Evolutionary conservation across 2,797 vertebrate genomes (phyloP), one percentile per base, ranked within the genome.

Genomic region (Gymnoscopelus microlampas): DNA sequence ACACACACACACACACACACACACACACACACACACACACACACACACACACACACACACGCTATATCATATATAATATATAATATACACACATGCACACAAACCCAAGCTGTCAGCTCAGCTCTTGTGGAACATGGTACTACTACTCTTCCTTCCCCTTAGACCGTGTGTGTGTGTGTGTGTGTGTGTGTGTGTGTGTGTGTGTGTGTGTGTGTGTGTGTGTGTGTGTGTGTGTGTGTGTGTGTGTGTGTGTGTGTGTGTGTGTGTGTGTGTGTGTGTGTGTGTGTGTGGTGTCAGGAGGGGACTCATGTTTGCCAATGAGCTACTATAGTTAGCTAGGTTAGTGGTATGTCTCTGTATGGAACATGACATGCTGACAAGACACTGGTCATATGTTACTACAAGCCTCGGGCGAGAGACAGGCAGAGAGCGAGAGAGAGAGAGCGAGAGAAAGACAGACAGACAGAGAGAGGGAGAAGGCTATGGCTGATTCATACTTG

Each of bases 271-370:
- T 59, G 56, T 14, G 67, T 39, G 61, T 24, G 58, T 49, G 66
- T 39, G 50, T 60, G 50, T 24, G 63, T n/a, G 69, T 74, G 6
- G 63, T 66, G 76, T 76, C 67, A 73, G 72, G 60, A 70, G 68
- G 39, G 60, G 5, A 60, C 77, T 87, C 82, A 71, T 84, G 87
- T 85, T 88, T 87, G 70, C 72, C 81, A 87, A 82, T 87, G 79
- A 88, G 76, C 74, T 58, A 24, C 58, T 12, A 8, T 50, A 35
- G 76, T 54, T 53, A 39, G 53, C 53, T 53, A 53, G n/a, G 57
- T 61, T 56, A 15, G 9, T 60, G 44, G 15, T 60, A 32, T 60
- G 32, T 60, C 14, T 44, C 32, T 26, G 24, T 8, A 10, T 19
- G 54, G 2, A 23, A 10, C 3, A 9, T 56, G 24, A 57, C 55